Evolutionary conservation across 2,113 vertebrate species (phyloP).

Genomic region (Limnothrissa miodon): DNA sequence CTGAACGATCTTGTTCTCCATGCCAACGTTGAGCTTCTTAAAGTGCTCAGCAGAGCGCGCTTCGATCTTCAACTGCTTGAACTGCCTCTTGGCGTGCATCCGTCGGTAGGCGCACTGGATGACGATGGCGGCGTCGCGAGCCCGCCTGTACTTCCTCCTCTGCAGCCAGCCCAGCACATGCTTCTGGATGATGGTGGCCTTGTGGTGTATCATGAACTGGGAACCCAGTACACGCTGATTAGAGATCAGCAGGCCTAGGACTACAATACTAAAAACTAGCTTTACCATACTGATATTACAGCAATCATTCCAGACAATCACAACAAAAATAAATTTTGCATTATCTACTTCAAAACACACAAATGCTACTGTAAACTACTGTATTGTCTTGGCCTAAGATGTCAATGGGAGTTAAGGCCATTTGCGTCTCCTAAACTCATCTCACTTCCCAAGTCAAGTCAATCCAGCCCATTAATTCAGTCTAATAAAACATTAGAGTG

Average conservation of each 20-base stretch:
- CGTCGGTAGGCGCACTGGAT: slow-evolving; percentile 86
- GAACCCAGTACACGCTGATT: not conserved
- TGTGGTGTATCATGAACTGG: slow-evolving; percentile 85
- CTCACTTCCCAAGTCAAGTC: not conserved
- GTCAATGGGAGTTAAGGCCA: not conserved
- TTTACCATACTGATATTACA: not conserved
- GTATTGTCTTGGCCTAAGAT: not conserved
- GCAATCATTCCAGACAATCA: no score
- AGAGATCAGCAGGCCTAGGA: no score
- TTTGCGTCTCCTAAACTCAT: not conserved
- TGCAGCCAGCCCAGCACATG: slow-evolving; percentile 77
- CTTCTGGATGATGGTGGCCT: slow-evolving; percentile 85
- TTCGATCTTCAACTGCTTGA: slow-evolving; percentile 87
- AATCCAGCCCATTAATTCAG: not conserved
- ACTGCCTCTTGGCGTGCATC: slow-evolving; percentile 71
- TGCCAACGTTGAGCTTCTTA: slow-evolving; percentile 90
- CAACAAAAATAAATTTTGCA: no score
- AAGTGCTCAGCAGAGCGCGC: slow-evolving; percentile 83
- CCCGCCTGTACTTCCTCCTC: slow-evolving; percentile 61
- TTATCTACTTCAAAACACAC: no score
- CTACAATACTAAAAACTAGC: no score
- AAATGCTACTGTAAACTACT: not conserved
- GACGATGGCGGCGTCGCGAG: slow-evolving; percentile 71
- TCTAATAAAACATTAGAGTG: not conserved
- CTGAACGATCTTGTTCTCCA: slow-evolving; percentile 98